Conservation (phyloP, 2,113 vertebrate genomes). For the Otis tarda region DNA sequence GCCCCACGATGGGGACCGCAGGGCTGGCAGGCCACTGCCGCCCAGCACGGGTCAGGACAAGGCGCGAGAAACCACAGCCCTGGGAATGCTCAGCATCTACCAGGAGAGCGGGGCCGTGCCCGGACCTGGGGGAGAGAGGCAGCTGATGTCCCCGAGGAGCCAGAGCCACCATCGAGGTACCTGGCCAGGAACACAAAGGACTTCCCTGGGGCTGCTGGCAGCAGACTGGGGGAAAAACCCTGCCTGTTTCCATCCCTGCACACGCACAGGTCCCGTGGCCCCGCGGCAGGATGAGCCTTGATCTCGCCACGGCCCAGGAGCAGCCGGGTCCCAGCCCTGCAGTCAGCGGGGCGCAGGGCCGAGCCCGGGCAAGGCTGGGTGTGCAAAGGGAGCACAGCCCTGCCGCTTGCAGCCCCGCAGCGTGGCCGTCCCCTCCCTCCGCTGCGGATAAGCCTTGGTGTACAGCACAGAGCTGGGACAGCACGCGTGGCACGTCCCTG, state of each 20-base stretch:
- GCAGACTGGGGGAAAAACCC: too few species aligned
- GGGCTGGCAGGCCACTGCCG: not conserved
- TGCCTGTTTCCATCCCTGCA: not conserved
- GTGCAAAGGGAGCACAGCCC: rapidly evolving
- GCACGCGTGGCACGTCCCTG: not conserved
- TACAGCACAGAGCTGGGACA: not conserved
- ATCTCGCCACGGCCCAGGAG: not conserved
- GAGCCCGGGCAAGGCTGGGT: not conserved
- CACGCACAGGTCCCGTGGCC: not conserved
- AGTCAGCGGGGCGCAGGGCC: rapidly evolving
- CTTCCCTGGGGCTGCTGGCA: not conserved
- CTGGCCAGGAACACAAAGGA: not conserved
- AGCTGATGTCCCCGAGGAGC: not conserved
- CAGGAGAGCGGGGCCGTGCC: not conserved
- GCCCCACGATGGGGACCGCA: rapidly evolving
- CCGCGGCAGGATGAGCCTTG: not conserved
- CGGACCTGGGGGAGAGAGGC: not conserved
- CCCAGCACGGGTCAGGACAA: rapidly evolving
- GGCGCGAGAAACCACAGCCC: not conserved
- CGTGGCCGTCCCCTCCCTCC: not conserved
- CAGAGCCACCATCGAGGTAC: not conserved
- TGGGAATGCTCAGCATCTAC: not conserved
- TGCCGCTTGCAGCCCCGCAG: rapidly evolving
- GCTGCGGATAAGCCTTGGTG: not conserved
- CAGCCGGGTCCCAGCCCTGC: not conserved